Percentiles rank a stretch among this genome's conserved stretches.
These are phyloP conservation scores for Apodemia hepburni DNA, from an alignment of 2,888 invertebrate species.

Conservation along the genomic window DNA sequence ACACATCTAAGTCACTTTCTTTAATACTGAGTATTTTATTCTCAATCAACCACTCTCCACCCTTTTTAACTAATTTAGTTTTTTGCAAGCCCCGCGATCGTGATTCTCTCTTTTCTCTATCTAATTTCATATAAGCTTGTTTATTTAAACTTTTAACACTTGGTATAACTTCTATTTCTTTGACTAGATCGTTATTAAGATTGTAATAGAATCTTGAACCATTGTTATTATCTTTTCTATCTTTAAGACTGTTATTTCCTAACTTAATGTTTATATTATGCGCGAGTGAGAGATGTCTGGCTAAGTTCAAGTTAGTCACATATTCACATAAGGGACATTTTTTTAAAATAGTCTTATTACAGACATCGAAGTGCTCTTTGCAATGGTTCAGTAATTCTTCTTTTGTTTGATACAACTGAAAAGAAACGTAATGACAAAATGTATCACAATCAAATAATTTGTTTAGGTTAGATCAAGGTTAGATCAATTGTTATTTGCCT, in stretches of 20 bases:
- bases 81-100: slow-evolving; percentile 43
- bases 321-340: slow-evolving; percentile 59
- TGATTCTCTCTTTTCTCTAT: slow-evolving; percentile 41
- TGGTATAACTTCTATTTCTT: slow-evolving; percentile 54
- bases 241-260: slow-evolving; percentile 38
- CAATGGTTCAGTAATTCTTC: slow-evolving; percentile 50
- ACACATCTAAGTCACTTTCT: slow-evolving; percentile 24
- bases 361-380: slow-evolving; percentile 54
- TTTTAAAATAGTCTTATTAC: slow-evolving; percentile 47
- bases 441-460: no score
- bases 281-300: slow-evolving; percentile 39
- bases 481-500: no score
- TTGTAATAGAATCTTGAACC: slow-evolving; percentile 50
- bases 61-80: slow-evolving; percentile 51
- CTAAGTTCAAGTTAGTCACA: slow-evolving; percentile 42
- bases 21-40: slow-evolving; percentile 38
- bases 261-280: slow-evolving; percentile 45
- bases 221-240: slow-evolving; percentile 35
- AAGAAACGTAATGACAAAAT: slow-evolving; percentile 21
- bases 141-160: slow-evolving; percentile 55
- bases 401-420: slow-evolving; percentile 58
- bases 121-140: slow-evolving; percentile 45
- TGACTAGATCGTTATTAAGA: slow-evolving; percentile 34
- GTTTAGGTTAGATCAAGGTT: no score
- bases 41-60: slow-evolving; percentile 55